phyloP scores from a whole-genome alignment of 2,113 vertebrate species.

The Paracanthobrama guichenoti region DNA sequence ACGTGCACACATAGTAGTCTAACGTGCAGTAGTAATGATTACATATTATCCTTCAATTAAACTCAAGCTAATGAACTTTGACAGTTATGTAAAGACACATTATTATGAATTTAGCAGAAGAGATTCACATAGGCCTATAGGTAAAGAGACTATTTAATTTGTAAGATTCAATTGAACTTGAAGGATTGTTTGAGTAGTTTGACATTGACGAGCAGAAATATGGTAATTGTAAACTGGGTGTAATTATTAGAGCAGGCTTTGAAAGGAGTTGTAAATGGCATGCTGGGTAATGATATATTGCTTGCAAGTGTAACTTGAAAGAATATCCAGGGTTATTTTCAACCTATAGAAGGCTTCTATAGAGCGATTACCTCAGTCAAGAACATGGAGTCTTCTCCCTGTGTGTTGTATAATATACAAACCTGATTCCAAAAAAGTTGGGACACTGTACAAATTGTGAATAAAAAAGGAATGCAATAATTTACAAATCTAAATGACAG shows the following conservation, averaged over 20 bases:
- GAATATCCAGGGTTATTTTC: neutral
- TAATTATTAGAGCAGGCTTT: neutral
- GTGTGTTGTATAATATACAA: neutral
- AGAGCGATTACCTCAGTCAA: neutral
- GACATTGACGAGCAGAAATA: neutral
- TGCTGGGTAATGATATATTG: slow-evolving; percentile 13
- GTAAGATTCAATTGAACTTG: neutral
- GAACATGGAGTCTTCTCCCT: neutral
- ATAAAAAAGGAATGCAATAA: no score
- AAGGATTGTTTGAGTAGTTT: slow-evolving; percentile 11
- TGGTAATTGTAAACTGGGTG: neutral
- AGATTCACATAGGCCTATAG: neutral
- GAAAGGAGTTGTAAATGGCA: neutral
- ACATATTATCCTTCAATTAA: neutral
- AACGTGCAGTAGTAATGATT: neutral
- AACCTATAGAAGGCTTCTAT: neutral
- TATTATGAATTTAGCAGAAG: neutral
- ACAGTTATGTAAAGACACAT: neutral
- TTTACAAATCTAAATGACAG: no score
- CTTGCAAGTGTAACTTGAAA: neutral
- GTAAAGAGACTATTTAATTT: neutral
- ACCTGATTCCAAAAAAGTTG: no score
- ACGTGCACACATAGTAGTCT: no score
- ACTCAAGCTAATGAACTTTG: neutral
- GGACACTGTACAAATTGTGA: no score